Evolutionary conservation across 2,888 invertebrate genomes (phyloP), one percentile per base, ranked within the genome.

Genomic region (Archips crataeganus): DNA sequence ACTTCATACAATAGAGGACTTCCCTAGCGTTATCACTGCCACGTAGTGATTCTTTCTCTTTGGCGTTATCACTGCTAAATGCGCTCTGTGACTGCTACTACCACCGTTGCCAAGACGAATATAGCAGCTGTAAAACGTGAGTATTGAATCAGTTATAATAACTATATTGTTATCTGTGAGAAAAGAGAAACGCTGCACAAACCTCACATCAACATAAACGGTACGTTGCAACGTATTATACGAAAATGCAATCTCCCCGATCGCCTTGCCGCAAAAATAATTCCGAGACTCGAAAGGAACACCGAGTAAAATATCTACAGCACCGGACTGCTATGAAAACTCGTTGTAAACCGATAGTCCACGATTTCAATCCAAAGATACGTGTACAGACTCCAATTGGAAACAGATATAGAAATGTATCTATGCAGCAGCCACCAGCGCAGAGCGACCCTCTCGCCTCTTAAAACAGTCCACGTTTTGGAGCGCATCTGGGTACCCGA

Each of bases 331-430:
- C 75, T 75, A 77, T 76, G 80, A 77, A 79, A 81, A 80, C 81
- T 80, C 81, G 79, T 83, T 81, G 82, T 79, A 79, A 82, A 84
- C 80, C 80, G 82, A 85, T 85, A 82, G 79, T 82, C 79, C 79
- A 82, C 82, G 83, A 86, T 87, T 85, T 84, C 83, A 85, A 85
- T 86, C 78, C 77, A 69, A 71, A 77, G 81, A 83, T 82, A 83
- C 83, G 83, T 83, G 84, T 78, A 82, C 77, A 75, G 85, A 84
- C 81, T 75, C 61, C 67, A 71, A 75, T 75, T 75, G 75, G 75
- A 64, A 68, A 67, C 71, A 64, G 51, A 74, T 67, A 74, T 74
- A 74, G 45, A 66, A 51, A 67, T 13, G 62, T 65, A 74, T 63
- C 62, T 67, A 57, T 74, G 49, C 62, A 70, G 61, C 51, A 45